Evolutionary conservation across 2,888 invertebrate species (phyloP).

Genomic region (Prostheceraeus crozeri): DNA sequence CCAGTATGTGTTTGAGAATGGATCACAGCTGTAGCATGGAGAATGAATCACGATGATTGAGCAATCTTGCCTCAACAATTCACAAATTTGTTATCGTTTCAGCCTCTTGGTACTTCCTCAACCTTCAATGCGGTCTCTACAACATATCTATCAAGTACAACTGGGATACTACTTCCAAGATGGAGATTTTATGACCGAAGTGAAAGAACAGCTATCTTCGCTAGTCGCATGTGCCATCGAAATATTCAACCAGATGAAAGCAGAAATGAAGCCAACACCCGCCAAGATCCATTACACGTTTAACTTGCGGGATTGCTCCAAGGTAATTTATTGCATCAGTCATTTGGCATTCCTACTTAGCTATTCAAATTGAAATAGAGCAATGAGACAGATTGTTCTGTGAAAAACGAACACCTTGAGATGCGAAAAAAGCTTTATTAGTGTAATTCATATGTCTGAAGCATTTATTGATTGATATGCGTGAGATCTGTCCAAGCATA

Average conservation of each 20-base stretch:
- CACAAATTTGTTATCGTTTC: constrained; percentile 37
- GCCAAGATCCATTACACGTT: constrained; percentile 57
- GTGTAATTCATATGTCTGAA: too few species aligned
- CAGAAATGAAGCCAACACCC: constrained; percentile 54
- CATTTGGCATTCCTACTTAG: background rate
- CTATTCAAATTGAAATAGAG: background rate
- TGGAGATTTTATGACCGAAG: constrained; percentile 53
- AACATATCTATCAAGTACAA: constrained; percentile 57
- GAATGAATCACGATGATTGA: too few species aligned
- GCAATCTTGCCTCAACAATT: too few species aligned
- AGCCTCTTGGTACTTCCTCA: constrained; percentile 55
- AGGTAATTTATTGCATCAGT: constrained; percentile 45
- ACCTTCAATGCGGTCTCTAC: constrained; percentile 54
- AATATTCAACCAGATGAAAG: constrained; percentile 54
- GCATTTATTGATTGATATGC: too few species aligned
- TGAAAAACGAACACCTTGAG: too few species aligned
- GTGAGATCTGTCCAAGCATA: too few species aligned
- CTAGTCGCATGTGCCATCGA: constrained; percentile 54
- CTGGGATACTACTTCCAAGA: constrained; percentile 55
- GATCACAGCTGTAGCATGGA: too few species aligned
- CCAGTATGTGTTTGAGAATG: too few species aligned
- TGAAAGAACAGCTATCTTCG: constrained; percentile 49
- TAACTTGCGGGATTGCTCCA: constrained; percentile 54
- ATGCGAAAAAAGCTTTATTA: too few species aligned
- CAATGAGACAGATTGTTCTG: too few species aligned